A percentile compares a stretch with the other conserved stretches of the same genome.
Evolutionary conservation across 2,797 vertebrate species (phyloP).

Genomic region (Arctocebus calabarensis): DNA sequence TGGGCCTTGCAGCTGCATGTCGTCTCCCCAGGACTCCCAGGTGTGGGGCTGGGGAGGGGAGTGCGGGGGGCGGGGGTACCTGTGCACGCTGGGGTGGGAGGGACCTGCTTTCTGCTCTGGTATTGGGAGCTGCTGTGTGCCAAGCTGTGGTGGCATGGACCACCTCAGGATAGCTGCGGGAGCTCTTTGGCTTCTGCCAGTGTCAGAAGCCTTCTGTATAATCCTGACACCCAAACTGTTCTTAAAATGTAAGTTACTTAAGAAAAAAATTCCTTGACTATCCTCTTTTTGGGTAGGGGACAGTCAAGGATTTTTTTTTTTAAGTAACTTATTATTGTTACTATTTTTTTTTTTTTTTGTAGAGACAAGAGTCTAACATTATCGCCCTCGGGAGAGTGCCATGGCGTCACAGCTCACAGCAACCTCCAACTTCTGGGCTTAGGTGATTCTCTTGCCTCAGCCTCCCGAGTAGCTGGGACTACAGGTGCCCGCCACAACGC

Average conservation of each 20-base stretch:
- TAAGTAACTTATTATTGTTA: background rate
- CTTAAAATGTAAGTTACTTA: background rate
- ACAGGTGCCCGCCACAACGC: too few species aligned
- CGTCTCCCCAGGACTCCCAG: background rate
- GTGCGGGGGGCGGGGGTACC: background rate
- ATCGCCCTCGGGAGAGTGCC: too few species aligned
- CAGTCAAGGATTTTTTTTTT: background rate
- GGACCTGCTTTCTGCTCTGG: background rate
- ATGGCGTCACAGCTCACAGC: too few species aligned
- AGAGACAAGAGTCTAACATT: too few species aligned
- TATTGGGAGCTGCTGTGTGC: background rate
- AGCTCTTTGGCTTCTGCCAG: background rate
- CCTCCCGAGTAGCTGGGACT: too few species aligned
- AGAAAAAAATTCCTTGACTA: too few species aligned
- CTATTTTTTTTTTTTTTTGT: background rate
- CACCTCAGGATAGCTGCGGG: background rate
- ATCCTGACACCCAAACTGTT: background rate
- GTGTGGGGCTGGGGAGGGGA: background rate
- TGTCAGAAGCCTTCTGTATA: background rate
- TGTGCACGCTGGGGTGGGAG: accelerated
- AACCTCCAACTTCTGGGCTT: too few species aligned
- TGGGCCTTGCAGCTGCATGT: background rate
- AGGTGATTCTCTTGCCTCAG: too few species aligned
- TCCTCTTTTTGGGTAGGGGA: background rate
- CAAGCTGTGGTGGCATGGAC: background rate